Evolutionary conservation across 1,140 invertebrate species (phyloP).

Genomic region (Drosophila parvula): DNA sequence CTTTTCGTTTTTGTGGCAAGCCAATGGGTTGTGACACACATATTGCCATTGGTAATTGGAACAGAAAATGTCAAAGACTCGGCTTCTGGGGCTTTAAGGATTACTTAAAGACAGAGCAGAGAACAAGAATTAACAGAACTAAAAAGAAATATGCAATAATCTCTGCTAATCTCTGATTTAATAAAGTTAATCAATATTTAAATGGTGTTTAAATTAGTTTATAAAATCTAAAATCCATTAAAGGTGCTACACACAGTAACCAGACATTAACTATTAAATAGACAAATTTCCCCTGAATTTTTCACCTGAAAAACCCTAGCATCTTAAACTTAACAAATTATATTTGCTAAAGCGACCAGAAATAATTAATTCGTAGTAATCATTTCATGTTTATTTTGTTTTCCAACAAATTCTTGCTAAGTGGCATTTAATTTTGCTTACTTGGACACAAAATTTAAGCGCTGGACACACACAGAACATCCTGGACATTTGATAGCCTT

Average conservation of each 20-base stretch:
- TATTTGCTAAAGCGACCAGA: not conserved
- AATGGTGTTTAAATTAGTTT: not conserved
- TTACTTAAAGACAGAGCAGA: not conserved
- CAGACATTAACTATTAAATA: too few relatives aligned
- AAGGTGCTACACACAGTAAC: too few relatives aligned
- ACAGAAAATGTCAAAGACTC: not conserved
- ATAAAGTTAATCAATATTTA: not conserved
- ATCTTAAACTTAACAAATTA: too few relatives aligned
- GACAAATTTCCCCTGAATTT: too few relatives aligned
- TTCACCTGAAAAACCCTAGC: too few relatives aligned
- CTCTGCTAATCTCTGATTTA: not conserved
- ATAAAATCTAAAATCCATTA: too few relatives aligned
- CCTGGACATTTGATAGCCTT: conserved; percentile 15
- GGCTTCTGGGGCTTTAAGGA: not conserved
- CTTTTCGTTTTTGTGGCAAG: conserved; percentile 14
- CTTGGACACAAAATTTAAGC: conserved; percentile 7
- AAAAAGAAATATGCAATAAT: too few relatives aligned
- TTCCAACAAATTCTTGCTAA: not conserved
- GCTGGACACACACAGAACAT: conserved; percentile 13
- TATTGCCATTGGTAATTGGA: conserved; percentile 15
- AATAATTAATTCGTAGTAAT: not conserved
- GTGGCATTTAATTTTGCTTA: conserved; percentile 20
- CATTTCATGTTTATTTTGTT: not conserved
- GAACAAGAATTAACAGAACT: not conserved
- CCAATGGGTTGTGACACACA: conserved; percentile 22